These are phyloP conservation scores for Parthenolecanium corni DNA, from an alignment of 2,888 invertebrate species.

Conservation along the genomic window DNA sequence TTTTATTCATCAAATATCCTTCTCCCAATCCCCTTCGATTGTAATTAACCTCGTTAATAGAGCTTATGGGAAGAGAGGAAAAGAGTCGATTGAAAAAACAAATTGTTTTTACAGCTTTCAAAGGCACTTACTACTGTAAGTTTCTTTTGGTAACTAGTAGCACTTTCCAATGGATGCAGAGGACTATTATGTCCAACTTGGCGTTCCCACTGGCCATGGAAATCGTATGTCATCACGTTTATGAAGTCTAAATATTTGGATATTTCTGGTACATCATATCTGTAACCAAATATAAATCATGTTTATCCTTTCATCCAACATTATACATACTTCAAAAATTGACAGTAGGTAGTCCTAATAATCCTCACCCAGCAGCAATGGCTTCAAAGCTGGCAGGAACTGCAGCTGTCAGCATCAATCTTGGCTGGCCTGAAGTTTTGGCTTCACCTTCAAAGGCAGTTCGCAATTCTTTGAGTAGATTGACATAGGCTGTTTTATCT, in stretches of 20 bases:
- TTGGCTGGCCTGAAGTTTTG: constrained; percentile 70
- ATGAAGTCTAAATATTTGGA: constrained; percentile 87
- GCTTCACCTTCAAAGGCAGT: constrained; percentile 87
- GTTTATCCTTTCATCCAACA: not conserved
- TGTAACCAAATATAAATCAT: constrained; percentile 33
- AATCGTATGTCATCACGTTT: constrained; percentile 91
- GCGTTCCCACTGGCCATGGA: constrained; percentile 89
- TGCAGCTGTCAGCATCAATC: constrained; percentile 69
- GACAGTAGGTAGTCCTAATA: not conserved
- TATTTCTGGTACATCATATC: constrained; percentile 83
- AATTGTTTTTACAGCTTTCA: not conserved
- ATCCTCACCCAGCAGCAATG: constrained; percentile 64
- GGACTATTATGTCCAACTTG: constrained; percentile 89
- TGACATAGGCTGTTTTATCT: constrained; percentile 72
- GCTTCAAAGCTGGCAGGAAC: constrained; percentile 90
- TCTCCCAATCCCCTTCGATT: no score
- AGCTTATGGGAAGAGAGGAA: no score
- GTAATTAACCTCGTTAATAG: not conserved
- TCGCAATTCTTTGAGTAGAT: constrained; percentile 72
- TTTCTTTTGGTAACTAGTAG: constrained; percentile 84
- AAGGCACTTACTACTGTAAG: constrained; percentile 63
- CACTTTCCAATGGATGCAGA: constrained; percentile 73
- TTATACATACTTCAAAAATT: not conserved
- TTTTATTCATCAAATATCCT: no score
- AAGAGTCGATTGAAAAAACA: not conserved